These are phyloP conservation scores for Apeira syringaria DNA, from an alignment of 2,888 invertebrate species.

Conservation along the genomic window DNA sequence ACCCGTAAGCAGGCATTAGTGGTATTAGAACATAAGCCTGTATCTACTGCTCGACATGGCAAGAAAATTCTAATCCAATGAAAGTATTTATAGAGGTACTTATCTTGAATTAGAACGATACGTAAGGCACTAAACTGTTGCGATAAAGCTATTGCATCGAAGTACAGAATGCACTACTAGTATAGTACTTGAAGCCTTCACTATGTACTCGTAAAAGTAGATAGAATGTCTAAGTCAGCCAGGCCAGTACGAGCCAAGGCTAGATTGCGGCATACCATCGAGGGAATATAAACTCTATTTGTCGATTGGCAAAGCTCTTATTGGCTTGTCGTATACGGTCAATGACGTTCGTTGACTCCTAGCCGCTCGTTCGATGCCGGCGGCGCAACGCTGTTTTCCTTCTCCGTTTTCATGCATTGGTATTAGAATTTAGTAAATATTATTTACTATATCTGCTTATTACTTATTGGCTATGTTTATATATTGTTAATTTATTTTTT, in stretches of 20 bases:
- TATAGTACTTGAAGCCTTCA: slow-evolving; percentile 70
- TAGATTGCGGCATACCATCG: slow-evolving; percentile 57
- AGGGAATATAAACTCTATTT: slow-evolving; percentile 49
- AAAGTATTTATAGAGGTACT: slow-evolving; percentile 39
- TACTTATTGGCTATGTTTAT: too few relatives aligned
- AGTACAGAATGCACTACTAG: slow-evolving; percentile 59
- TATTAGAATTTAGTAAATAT: slow-evolving; percentile 82
- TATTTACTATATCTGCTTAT: slow-evolving; percentile 58
- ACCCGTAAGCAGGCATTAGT: too few relatives aligned
- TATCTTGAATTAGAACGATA: slow-evolving; percentile 59
- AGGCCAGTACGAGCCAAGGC: slow-evolving; percentile 83
- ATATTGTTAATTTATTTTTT: too few relatives aligned
- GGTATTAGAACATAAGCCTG: too few relatives aligned
- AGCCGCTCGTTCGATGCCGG: slow-evolving; percentile 71
- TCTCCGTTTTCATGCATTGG: slow-evolving; percentile 81
- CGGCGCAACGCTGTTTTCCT: slow-evolving; percentile 81
- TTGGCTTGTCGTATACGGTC: slow-evolving; percentile 47
- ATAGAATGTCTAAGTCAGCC: slow-evolving; percentile 84
- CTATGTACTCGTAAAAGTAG: slow-evolving; percentile 82
- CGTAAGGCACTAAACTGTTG: slow-evolving; percentile 48
- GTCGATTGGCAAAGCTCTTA: slow-evolving; percentile 37
- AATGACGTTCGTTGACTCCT: slow-evolving; percentile 83
- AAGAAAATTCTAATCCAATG: slow-evolving; percentile 46
- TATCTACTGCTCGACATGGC: too few relatives aligned
- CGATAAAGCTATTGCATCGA: slow-evolving; percentile 56